Evolutionary conservation across 2,888 invertebrate species (phyloP).

Genomic region (Lithophane socia): DNA sequence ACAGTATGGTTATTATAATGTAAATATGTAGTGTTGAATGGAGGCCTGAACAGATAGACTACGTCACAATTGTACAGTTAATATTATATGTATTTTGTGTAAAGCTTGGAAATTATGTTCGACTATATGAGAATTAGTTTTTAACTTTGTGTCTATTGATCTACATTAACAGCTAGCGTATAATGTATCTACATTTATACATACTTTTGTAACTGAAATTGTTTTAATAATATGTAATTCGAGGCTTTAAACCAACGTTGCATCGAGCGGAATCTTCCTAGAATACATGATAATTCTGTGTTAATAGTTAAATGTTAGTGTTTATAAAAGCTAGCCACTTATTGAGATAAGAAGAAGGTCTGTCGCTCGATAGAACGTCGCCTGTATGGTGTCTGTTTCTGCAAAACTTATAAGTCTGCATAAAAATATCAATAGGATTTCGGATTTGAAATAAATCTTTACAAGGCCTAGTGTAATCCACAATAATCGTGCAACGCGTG

Average conservation of each 20-base stretch:
- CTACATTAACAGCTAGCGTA: conserved; percentile 55
- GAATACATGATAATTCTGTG: conserved; percentile 59
- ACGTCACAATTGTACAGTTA: conserved; percentile 83
- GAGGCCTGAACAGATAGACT: conserved; percentile 83
- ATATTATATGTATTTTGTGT: conserved; percentile 72
- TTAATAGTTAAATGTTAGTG: conserved; percentile 61
- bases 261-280: conserved; percentile 63
- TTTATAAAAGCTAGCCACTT: conserved; percentile 58
- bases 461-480: conserved; percentile 61
- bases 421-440: conserved; percentile 67
- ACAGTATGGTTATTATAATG: conserved; percentile 74
- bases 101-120: conserved; percentile 86
- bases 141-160: conserved; percentile 68
- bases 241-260: conserved; percentile 62
- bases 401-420: conserved; percentile 68
- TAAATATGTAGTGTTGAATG: conserved; percentile 86
- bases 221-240: conserved; percentile 52
- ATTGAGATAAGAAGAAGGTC: conserved; percentile 42
- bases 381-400: conserved; percentile 63
- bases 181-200: conserved; percentile 57
- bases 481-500: conserved; percentile 37
- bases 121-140: conserved; percentile 78
- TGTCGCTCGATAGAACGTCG: conserved; percentile 60
- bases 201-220: conserved; percentile 61
- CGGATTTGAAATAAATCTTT: conserved; percentile 58